Percentiles rank a stretch among this genome's conserved stretches.
phyloP scores from a whole-genome alignment of 2,888 invertebrate genomes.

The Sycophila texana region DNA sequence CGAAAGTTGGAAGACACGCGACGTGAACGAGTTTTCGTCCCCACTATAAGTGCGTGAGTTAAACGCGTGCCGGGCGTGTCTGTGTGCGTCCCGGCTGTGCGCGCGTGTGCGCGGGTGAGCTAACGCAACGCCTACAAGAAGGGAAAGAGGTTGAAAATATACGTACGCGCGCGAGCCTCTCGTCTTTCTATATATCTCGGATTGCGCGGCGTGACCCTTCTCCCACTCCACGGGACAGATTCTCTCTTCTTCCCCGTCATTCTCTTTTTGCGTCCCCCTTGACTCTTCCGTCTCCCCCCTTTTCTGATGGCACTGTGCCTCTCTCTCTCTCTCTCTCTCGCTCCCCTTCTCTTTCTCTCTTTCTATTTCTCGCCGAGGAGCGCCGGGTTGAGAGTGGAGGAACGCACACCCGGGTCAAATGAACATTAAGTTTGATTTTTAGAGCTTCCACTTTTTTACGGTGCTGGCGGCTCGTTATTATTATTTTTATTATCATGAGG shows the following conservation, averaged over 20 bases:
- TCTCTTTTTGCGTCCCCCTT: conserved; percentile 23
- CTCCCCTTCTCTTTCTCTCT: neutral
- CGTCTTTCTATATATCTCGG: conserved; percentile 17
- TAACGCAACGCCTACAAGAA: conserved; percentile 28
- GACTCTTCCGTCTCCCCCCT: neutral
- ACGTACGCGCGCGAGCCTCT: conserved; percentile 7
- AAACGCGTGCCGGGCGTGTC: conserved; percentile 27
- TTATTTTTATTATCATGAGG: neutral
- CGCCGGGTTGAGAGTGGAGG: neutral
- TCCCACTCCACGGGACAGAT: conserved; percentile 15
- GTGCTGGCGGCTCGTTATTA: neutral
- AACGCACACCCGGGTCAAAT: too few relatives aligned
- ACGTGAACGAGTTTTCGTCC: conserved; percentile 59
- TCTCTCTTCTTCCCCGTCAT: conserved; percentile 27
- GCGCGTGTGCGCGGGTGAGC: neutral
- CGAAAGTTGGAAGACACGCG: conserved; percentile 73
- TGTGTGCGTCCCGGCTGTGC: neutral
- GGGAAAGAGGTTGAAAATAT: conserved; percentile 54
- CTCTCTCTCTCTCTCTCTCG: neutral
- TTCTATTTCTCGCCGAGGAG: conserved; percentile 38
- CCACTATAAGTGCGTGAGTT: conserved; percentile 47
- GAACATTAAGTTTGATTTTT: too few relatives aligned
- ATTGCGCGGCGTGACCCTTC: conserved; percentile 40
- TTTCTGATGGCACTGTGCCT: too few relatives aligned
- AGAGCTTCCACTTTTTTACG: too few relatives aligned